phyloP scores from a whole-genome alignment of 2,888 invertebrate genomes.

The Leucophenga montana region DNA sequence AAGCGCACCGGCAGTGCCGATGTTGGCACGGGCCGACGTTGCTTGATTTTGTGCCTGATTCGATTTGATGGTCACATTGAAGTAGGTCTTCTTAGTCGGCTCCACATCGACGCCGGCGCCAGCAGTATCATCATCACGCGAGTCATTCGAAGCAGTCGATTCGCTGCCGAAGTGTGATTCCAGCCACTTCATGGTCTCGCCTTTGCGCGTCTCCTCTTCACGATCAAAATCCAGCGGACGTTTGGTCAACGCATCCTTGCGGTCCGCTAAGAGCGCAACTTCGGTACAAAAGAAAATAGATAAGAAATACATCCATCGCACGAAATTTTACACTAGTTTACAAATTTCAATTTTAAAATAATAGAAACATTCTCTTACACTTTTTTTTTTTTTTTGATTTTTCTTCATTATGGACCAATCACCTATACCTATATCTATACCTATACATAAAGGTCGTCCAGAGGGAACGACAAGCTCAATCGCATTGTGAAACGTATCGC shows the following conservation, averaged over 20 bases:
- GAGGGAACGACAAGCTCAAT: too few relatives aligned
- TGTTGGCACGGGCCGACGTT: background rate
- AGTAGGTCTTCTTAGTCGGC: constrained; percentile 82
- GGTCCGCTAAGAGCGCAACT: constrained; percentile 75
- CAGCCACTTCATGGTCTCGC: constrained; percentile 92
- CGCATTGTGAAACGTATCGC: too few relatives aligned
- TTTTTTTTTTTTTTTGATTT: too few relatives aligned
- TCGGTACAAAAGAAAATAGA: constrained; percentile 38
- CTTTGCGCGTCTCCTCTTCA: constrained; percentile 90
- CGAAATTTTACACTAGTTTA: too few relatives aligned
- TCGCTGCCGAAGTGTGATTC: constrained; percentile 93
- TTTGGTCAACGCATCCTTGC: constrained; percentile 87
- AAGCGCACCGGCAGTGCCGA: constrained; percentile 52
- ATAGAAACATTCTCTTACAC: too few relatives aligned
- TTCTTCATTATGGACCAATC: too few relatives aligned
- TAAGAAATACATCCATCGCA: background rate
- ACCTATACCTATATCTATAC: too few relatives aligned
- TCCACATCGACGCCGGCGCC: constrained; percentile 73
- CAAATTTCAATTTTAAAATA: too few relatives aligned
- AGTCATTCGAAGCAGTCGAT: constrained; percentile 82
- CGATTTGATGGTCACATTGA: constrained; percentile 84
- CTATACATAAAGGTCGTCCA: too few relatives aligned
- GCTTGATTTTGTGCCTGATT: constrained; percentile 60
- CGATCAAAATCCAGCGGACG: constrained; percentile 88
- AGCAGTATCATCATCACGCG: constrained; percentile 71